These are phyloP conservation scores for Malaclemys terrapin DNA, from an alignment of 2,113 vertebrate genomes.

Conservation along the genomic window DNA sequence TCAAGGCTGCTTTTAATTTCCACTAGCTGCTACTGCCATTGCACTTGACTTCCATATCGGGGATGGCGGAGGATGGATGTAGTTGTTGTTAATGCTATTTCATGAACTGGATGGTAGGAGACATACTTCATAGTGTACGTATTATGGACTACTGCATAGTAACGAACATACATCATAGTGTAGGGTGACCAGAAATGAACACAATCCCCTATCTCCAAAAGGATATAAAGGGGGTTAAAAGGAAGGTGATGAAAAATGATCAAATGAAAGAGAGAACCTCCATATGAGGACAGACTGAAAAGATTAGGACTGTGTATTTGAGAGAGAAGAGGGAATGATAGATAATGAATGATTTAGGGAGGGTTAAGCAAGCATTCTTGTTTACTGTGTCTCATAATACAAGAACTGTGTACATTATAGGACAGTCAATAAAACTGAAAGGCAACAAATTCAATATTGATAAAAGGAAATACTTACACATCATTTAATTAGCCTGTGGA, in stretches of 20 bases:
- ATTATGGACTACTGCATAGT: too few relatives aligned
- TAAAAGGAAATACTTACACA: not conserved
- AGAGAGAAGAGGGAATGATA: not conserved
- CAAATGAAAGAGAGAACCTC: not conserved
- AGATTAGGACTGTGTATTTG: not conserved
- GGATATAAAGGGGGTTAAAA: not conserved
- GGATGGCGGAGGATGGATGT: not conserved
- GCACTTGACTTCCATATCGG: not conserved
- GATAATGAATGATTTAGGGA: not conserved
- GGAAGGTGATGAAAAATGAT: not conserved
- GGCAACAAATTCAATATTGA: not conserved
- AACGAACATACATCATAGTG: not conserved
- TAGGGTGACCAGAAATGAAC: too few relatives aligned
- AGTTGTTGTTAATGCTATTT: not conserved
- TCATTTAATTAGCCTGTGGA: not conserved
- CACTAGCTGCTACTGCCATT: not conserved
- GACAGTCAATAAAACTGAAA: not conserved
- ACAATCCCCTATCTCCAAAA: not conserved
- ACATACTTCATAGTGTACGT: not conserved
- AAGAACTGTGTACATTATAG: not conserved
- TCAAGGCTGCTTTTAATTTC: not conserved
- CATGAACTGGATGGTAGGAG: not conserved
- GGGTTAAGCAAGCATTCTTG: not conserved
- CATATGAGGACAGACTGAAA: not conserved
- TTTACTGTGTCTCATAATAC: not conserved